Conservation (phyloP, 1,140 invertebrate species). For the Andrena cerasifolii region DNA sequence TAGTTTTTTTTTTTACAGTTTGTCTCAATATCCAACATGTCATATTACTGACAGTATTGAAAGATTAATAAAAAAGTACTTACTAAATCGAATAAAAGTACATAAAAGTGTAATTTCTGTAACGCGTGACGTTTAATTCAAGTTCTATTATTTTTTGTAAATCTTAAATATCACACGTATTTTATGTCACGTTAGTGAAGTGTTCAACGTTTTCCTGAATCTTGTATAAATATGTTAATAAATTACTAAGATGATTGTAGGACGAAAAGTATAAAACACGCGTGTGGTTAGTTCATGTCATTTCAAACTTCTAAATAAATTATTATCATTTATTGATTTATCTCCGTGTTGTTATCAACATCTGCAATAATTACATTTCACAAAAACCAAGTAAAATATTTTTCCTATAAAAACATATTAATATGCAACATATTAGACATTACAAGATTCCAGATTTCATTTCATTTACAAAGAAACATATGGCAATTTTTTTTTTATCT, state of each 20-base stretch:
- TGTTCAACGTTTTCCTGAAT: background rate
- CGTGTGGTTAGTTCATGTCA: background rate
- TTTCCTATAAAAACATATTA: background rate
- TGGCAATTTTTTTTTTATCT: background rate
- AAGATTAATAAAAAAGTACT: background rate
- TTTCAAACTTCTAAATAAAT: background rate
- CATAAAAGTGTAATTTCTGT: background rate
- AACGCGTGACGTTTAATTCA: background rate
- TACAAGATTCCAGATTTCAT: background rate
- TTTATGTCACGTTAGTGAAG: constrained; percentile 8
- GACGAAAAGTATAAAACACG: background rate
- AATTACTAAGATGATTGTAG: background rate
- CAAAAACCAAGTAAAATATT: background rate
- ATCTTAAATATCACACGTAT: background rate
- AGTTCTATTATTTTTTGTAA: no score
- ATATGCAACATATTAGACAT: background rate
- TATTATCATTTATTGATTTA: background rate
- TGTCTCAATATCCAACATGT: background rate
- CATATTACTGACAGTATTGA: background rate
- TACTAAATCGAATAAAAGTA: background rate
- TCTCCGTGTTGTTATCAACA: background rate
- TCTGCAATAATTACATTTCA: constrained; percentile 4
- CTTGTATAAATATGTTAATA: background rate
- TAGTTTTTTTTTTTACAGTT: background rate
- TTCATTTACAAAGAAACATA: background rate